These are phyloP conservation scores for Polypterus senegalus DNA, from an alignment of 2,113 vertebrate species.

Conservation along the genomic window DNA sequence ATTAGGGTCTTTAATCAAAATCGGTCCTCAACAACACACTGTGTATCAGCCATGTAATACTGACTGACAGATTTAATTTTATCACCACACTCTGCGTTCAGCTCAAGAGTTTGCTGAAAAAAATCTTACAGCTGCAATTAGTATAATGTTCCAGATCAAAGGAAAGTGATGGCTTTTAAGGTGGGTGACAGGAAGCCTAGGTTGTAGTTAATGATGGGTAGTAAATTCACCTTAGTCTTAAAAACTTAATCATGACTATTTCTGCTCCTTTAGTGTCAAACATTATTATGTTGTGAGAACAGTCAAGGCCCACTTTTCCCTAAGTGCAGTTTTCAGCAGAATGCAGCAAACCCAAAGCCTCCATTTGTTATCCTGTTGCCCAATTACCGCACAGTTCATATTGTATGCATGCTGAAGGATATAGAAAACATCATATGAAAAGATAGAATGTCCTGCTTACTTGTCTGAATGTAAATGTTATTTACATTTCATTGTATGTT, in stretches of 20 bases:
- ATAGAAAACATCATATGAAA: too few relatives aligned
- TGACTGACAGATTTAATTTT: slow-evolving; percentile 19
- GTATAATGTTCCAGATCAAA: slow-evolving; percentile 23
- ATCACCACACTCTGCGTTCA: slow-evolving; percentile 17
- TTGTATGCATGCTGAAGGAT: too few relatives aligned
- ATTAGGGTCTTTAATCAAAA: slow-evolving; percentile 16
- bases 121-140: slow-evolving; percentile 25
- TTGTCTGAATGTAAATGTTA: too few relatives aligned
- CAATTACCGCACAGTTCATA: too few relatives aligned
- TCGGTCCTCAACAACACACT: slow-evolving; percentile 2
- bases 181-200: slow-evolving; percentile 3
- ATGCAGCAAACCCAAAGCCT: too few relatives aligned
- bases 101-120: slow-evolving; percentile 17
- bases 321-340: too few relatives aligned
- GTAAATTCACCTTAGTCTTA: slow-evolving; percentile 12
- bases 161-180: slow-evolving; percentile 1
- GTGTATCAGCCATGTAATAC: slow-evolving; percentile 7
- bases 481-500: too few relatives aligned
- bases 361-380: too few relatives aligned
- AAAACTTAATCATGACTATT: not conserved
- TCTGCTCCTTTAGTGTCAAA: not conserved
- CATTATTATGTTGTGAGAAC: not conserved
- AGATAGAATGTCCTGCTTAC: too few relatives aligned
- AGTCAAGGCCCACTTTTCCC: not conserved
- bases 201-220: slow-evolving; percentile 12